phyloP scores from a whole-genome alignment of 1,140 invertebrate species.

The Hyphantria cunea region DNA sequence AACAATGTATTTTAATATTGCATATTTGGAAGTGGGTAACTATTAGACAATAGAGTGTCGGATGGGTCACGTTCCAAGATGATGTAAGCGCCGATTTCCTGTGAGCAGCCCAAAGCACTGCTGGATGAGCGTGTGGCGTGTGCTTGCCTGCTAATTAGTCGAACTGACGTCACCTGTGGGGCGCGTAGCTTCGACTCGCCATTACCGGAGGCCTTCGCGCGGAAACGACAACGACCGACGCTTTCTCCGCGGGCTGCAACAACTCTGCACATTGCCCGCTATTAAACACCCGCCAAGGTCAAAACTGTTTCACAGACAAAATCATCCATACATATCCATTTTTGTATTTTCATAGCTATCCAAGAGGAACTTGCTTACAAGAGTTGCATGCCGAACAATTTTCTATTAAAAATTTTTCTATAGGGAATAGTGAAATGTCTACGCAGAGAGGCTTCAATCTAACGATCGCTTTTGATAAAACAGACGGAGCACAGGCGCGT shows the following conservation, averaged over 20 bases:
- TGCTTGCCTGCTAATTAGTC: constrained; percentile 65
- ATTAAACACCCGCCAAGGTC: constrained; percentile 45
- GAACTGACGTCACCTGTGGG: constrained; percentile 63
- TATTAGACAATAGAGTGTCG: constrained; percentile 43
- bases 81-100: constrained; percentile 76
- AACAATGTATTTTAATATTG: constrained; percentile 16
- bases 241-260: constrained; percentile 59
- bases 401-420: background rate
- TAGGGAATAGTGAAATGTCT: constrained; percentile 24
- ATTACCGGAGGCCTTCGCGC: constrained; percentile 68
- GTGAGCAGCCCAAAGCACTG: constrained; percentile 48
- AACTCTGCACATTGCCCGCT: constrained; percentile 21
- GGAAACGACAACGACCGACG: constrained; percentile 76
- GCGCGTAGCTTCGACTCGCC: constrained; percentile 49
- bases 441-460: constrained; percentile 33
- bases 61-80: constrained; percentile 54
- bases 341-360: too few relatives aligned
- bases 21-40: constrained; percentile 19
- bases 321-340: too few relatives aligned
- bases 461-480: constrained; percentile 67
- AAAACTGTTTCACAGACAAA: background rate
- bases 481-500: constrained; percentile 59
- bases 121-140: constrained; percentile 51
- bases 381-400: constrained; percentile 1
- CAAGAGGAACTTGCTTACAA: too few relatives aligned